Conservation (phyloP, 1,140 invertebrate species). For the Frieseomelitta varia region DNA sequence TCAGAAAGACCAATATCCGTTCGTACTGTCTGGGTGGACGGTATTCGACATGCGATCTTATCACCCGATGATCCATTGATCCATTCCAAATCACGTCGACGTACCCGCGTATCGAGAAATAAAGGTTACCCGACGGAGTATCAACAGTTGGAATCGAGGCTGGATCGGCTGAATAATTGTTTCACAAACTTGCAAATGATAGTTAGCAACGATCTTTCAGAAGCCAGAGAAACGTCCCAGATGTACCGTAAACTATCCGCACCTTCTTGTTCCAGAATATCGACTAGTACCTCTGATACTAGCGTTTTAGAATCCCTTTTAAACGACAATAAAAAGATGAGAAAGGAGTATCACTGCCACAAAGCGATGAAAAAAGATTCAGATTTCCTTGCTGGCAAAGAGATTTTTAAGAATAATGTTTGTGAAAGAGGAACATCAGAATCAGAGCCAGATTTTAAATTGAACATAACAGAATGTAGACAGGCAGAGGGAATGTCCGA, state of each 20-base stretch:
- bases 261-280: constrained; percentile 53
- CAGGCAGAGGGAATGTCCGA: constrained; percentile 34
- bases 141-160: constrained; percentile 49
- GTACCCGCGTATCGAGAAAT: constrained; percentile 28
- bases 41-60: constrained; percentile 87
- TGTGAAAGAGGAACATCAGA: neutral
- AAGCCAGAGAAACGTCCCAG: constrained; percentile 40
- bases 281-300: neutral
- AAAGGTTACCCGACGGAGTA: constrained; percentile 50
- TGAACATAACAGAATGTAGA: neutral
- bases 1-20: constrained; percentile 87
- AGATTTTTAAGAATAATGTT: neutral
- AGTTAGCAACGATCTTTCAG: constrained; percentile 59
- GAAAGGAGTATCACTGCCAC: neutral
- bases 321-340: constrained; percentile 47
- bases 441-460: constrained; percentile 1
- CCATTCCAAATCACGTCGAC: constrained; percentile 54
- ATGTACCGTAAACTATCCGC: constrained; percentile 69
- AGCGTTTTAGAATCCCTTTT: constrained; percentile 41
- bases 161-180: constrained; percentile 71
- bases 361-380: neutral
- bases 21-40: constrained; percentile 87
- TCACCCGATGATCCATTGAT: constrained; percentile 84
- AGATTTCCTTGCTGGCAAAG: neutral
- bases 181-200: constrained; percentile 76